Evolutionary conservation across 2,888 invertebrate genomes (phyloP).

Genomic region (Antheraea yamamai): DNA sequence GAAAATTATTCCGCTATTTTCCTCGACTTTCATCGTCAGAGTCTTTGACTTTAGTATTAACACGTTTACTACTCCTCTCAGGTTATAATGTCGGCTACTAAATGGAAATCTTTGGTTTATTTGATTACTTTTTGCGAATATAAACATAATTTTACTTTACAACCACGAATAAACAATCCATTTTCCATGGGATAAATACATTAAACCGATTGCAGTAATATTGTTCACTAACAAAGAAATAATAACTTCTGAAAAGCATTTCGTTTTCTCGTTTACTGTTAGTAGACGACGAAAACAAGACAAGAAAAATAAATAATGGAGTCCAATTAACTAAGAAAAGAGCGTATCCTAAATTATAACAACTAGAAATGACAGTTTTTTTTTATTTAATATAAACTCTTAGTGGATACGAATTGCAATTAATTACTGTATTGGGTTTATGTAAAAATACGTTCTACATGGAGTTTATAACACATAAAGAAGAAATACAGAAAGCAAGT

Average conservation of each 20-base stretch:
- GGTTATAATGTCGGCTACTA: background rate
- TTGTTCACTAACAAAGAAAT: slow-evolving; percentile 41
- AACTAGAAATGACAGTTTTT: slow-evolving; percentile 10
- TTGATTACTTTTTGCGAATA: background rate
- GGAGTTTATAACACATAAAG: no score
- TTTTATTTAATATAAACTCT: background rate
- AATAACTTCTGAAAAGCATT: slow-evolving; percentile 44
- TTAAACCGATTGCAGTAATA: slow-evolving; percentile 9
- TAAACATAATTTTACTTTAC: background rate
- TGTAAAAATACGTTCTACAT: no score
- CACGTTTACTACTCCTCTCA: background rate
- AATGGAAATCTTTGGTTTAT: background rate
- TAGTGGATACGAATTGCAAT: background rate
- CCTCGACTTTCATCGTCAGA: background rate
- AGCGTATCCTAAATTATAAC: slow-evolving; percentile 24
- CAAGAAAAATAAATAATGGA: slow-evolving; percentile 61
- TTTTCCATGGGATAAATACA: background rate
- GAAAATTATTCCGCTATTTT: slow-evolving; percentile 6
- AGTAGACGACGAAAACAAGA: slow-evolving; percentile 54
- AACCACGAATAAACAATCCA: background rate
- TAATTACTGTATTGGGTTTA: background rate
- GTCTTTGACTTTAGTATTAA: background rate
- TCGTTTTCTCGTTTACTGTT: slow-evolving; percentile 52
- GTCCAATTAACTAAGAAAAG: slow-evolving; percentile 62
- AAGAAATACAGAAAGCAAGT: no score